Conservation (phyloP, 1,140 invertebrate genomes). For the Pseudomyrmex gracilis region DNA sequence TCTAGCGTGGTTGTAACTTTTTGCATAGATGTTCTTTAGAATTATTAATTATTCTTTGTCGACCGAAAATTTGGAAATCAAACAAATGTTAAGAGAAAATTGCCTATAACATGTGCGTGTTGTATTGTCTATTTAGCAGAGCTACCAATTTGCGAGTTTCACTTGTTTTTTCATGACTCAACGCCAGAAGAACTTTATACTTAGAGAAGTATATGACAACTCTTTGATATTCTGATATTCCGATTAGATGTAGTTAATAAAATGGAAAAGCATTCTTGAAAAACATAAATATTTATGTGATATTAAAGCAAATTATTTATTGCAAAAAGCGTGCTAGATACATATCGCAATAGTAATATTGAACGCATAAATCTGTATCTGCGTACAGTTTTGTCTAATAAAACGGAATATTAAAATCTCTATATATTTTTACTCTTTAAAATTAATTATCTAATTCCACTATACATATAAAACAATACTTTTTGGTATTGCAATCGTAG, state of each 20-base stretch:
- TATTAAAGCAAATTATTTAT: neutral
- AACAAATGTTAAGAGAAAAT: neutral
- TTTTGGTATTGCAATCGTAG: conserved; percentile 49
- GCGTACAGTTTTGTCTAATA: neutral
- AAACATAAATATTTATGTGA: neutral
- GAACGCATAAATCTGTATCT: neutral
- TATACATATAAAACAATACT: conserved; percentile 44
- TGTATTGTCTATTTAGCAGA: neutral
- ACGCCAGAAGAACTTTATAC: neutral
- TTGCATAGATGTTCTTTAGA: no score
- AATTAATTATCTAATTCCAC: no score
- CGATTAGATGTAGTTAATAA: neutral
- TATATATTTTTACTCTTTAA: conserved; percentile 12
- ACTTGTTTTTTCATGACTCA: neutral
- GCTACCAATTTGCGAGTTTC: conserved; percentile 6
- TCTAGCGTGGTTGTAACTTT: no score
- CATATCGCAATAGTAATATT: neutral
- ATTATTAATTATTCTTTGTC: neutral
- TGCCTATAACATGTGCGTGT: neutral
- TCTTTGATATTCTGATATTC: neutral
- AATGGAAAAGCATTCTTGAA: neutral
- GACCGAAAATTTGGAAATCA: neutral
- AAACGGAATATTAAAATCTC: neutral
- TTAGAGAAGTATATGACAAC: neutral
- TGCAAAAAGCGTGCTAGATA: neutral